Evolutionary conservation across 2,113 vertebrate species (phyloP).

Genomic region (Vulpes lagopus): DNA sequence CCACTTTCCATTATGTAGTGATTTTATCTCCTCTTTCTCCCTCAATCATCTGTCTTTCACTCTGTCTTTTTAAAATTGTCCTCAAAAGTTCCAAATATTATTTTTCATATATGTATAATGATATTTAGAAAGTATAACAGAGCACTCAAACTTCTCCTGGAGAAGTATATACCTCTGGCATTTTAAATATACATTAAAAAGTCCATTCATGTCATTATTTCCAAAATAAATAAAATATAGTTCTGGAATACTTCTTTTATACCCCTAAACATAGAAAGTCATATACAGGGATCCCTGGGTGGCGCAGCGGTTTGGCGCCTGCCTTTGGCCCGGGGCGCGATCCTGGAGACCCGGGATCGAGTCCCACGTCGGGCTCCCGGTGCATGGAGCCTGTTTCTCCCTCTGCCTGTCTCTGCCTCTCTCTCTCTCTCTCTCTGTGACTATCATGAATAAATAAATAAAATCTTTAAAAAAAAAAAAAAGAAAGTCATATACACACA

Average conservation of each 20-base stretch:
- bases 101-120: background rate
- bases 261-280: background rate
- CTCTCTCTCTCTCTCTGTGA: no score
- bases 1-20: background rate
- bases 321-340: no score
- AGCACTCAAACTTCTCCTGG: background rate
- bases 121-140: background rate
- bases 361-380: no score
- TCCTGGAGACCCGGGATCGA: no score
- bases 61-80: background rate
- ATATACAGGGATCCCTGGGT: no score
- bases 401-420: no score
- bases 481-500: no score
- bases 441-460: no score
- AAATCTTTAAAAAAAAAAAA: no score
- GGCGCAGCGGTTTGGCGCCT: no score
- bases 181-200: background rate
- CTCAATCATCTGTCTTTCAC: accelerated
- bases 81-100: background rate
- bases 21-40: background rate
- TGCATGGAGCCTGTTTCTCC: no score
- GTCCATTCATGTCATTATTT: background rate
- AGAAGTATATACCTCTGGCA: background rate
- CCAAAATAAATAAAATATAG: background rate
- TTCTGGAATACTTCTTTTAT: background rate